Evolutionary conservation across 2,888 invertebrate genomes (phyloP).

Genomic region (Coleophora flavipennella): DNA sequence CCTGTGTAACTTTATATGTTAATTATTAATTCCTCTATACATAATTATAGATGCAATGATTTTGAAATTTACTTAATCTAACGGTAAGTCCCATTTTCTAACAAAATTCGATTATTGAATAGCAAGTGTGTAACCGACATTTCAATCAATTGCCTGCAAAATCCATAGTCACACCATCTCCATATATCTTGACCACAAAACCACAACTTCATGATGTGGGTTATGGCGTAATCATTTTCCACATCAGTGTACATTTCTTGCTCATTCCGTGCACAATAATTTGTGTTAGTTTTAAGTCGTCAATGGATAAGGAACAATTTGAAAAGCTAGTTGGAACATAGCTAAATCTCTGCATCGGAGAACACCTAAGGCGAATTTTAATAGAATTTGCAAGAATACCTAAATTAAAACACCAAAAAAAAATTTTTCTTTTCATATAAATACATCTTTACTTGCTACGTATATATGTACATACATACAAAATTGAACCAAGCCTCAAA

Average conservation of each 20-base stretch:
- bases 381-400: slow-evolving; percentile 61
- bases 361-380: slow-evolving; percentile 19
- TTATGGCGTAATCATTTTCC: slow-evolving; percentile 9
- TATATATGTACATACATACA: no score
- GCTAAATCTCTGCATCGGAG: slow-evolving; percentile 8
- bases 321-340: slow-evolving; percentile 10
- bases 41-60: not conserved
- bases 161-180: slow-evolving; percentile 43
- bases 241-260: slow-evolving; percentile 7
- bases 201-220: slow-evolving; percentile 12
- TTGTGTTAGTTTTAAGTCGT: slow-evolving; percentile 14
- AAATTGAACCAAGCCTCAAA: no score
- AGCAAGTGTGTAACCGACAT: slow-evolving; percentile 36
- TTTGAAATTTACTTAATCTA: not conserved
- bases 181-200: slow-evolving; percentile 49
- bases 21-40: no score
- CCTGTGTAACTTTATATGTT: no score
- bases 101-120: slow-evolving; percentile 9
- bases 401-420: no score
- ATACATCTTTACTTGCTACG: no score
- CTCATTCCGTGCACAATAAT: slow-evolving; percentile 4
- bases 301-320: slow-evolving; percentile 22
- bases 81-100: slow-evolving; percentile 11
- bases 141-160: slow-evolving; percentile 39
- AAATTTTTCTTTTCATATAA: no score